A percentile compares a stretch with the other conserved stretches of the same genome.
Evolutionary conservation across 2,797 vertebrate genomes (phyloP).

Genomic region (Galago senegalensis): DNA sequence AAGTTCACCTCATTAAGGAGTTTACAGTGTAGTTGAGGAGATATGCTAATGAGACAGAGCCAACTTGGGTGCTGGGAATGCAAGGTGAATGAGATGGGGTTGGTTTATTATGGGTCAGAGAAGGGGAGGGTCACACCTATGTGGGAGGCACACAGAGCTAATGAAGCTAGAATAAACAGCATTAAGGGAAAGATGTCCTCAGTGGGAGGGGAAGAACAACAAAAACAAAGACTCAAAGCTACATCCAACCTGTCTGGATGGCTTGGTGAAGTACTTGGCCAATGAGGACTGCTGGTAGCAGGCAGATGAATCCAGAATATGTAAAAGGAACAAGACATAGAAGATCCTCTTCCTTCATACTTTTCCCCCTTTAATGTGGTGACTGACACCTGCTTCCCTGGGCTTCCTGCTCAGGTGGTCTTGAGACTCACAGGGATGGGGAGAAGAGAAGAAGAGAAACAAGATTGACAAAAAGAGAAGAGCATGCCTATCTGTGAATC

Average conservation of each 20-base stretch:
- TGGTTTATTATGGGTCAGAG: not conserved
- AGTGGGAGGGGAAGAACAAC: not conserved
- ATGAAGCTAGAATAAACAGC: not conserved
- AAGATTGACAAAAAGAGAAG: not conserved
- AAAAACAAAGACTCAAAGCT: not conserved
- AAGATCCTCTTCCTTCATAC: not conserved
- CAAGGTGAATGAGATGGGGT: not conserved
- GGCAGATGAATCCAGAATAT: not conserved
- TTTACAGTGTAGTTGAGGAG: not conserved
- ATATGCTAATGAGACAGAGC: not conserved
- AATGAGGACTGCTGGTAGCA: not conserved
- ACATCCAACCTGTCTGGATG: not conserved
- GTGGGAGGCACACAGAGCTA: not conserved
- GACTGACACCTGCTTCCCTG: not conserved
- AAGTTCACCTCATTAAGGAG: not conserved
- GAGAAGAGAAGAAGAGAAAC: constrained; percentile 20
- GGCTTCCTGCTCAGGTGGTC: not conserved
- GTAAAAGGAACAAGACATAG: not conserved
- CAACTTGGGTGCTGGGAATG: not conserved
- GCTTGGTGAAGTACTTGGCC: not conserved
- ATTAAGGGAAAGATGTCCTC: not conserved
- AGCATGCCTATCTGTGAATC: not conserved
- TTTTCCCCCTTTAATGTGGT: not conserved
- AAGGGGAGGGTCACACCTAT: not conserved
- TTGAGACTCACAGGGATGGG: not conserved